phyloP scores from a whole-genome alignment of 2,888 invertebrate species.

The Bombylius major region DNA sequence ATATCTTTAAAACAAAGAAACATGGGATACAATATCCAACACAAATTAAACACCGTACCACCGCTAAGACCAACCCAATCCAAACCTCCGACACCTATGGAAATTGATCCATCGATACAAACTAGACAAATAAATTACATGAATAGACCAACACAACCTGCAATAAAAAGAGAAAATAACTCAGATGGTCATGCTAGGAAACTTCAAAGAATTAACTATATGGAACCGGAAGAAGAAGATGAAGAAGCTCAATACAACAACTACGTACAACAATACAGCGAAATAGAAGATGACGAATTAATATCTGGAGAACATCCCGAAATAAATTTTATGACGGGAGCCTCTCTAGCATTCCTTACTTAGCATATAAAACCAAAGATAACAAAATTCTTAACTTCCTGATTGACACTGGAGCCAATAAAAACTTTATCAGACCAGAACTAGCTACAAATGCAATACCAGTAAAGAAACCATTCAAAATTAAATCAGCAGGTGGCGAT shows the following conservation, averaged over 20 bases:
- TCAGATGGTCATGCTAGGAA: background rate
- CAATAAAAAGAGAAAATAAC: background rate
- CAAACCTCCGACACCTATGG: background rate
- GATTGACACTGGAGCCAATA: background rate
- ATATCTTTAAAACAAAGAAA: no score
- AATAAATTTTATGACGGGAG: no score
- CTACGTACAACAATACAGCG: no score
- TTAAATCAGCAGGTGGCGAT: no score
- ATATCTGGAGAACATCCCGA: no score
- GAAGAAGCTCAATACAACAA: background rate
- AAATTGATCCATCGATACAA: conserved; percentile 2
- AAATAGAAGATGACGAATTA: no score
- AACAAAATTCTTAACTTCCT: background rate
- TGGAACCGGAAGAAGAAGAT: background rate
- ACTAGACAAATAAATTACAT: background rate
- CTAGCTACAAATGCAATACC: background rate
- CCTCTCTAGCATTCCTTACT: conserved; percentile 1
- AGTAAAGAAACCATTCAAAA: background rate
- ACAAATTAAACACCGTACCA: background rate
- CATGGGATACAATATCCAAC: no score
- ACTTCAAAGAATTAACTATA: background rate
- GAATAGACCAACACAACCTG: background rate
- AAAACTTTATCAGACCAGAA: background rate
- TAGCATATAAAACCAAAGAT: background rate
- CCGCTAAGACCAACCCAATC: background rate